These are phyloP conservation scores for Pegoplata infirma DNA, from an alignment of 2,888 invertebrate genomes.

Conservation along the genomic window DNA sequence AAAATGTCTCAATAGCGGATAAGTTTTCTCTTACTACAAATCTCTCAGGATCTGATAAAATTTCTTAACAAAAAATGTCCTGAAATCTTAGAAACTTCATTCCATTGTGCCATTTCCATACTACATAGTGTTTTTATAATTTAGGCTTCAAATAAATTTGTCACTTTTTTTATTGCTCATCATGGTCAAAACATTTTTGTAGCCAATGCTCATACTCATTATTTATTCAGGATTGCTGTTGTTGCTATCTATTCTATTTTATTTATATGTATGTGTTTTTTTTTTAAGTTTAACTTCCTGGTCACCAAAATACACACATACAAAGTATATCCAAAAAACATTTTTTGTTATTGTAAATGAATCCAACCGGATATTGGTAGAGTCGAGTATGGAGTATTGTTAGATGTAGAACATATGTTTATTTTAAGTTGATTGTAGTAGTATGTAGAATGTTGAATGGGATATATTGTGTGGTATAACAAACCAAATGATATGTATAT, in stretches of 20 bases:
- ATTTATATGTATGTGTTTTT: neutral
- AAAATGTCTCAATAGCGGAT: no score
- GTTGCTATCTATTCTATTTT: conserved; percentile 17
- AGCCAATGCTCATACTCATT: conserved; percentile 45
- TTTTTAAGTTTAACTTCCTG: conserved; percentile 44
- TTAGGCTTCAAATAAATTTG: conserved; percentile 52
- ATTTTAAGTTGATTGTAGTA: conserved; percentile 25
- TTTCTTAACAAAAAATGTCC: no score
- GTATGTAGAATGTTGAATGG: no score
- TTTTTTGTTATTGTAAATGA: conserved; percentile 28
- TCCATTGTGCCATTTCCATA: no score
- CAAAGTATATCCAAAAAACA: no score
- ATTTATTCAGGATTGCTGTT: conserved; percentile 59
- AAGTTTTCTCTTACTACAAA: no score
- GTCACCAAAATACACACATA: conserved; percentile 24
- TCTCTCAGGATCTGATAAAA: no score
- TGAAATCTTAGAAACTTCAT: no score
- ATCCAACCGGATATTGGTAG: conserved; percentile 34
- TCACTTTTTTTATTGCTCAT: conserved; percentile 57
- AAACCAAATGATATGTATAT: conserved; percentile 37
- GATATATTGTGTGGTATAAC: conserved; percentile 13
- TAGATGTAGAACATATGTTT: conserved; percentile 27
- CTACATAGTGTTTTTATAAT: conserved; percentile 45
- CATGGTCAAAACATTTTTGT: conserved; percentile 52
- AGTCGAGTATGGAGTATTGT: conserved; percentile 7